Evolutionary conservation across 2,113 vertebrate genomes (phyloP), one percentile per base, ranked within the genome.

Genomic region (Callithrix jacchus): DNA sequence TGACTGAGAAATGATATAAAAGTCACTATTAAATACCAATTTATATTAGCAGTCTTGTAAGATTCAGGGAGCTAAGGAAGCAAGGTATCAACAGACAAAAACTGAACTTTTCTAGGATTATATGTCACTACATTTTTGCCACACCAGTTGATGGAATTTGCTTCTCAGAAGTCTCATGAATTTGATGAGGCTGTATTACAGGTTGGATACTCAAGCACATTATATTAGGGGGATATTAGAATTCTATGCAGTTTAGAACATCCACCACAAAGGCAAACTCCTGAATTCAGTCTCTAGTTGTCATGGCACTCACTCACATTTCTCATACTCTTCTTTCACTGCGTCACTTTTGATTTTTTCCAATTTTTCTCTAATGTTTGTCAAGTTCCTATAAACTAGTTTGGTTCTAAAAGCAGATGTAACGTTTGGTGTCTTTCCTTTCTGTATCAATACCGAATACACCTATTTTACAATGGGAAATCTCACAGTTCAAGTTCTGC

Each of bases 301-400:
- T n/a, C 86, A 66, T 77, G 3, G 54, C 91, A 95, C 94, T 96
- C 89, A 92, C 91, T 95, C 94, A 89, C 54, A 92, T 89, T 97
- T 97, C 96, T 98, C 90, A 94, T 90, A 97, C 54, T 90, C 80
- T 82, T 97, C 21, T 87, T 93, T 95, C 32, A 94, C 52, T 47
- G 2, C 35, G 70, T 87, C 42, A 58, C 25, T 32, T 32, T 35
- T 80, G 94, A 89, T 61, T 85, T 77, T 85, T 94, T 64, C 14
- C 68, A 40, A 76, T 92, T 16, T 91, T 37, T 83, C 82, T 52
- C 16, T 94, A 0, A 0, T 80, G 37, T 49, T 84, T 88, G 40
- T 20, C 37, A 56, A 54, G 30, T 18, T 95, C 5, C 11, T 89
- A 8, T 35, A 68, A 93, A 88, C 30, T 81, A 49, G 27, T 11